phyloP scores from a whole-genome alignment of 2,888 invertebrate species.

The Oeneis ivallda region DNA sequence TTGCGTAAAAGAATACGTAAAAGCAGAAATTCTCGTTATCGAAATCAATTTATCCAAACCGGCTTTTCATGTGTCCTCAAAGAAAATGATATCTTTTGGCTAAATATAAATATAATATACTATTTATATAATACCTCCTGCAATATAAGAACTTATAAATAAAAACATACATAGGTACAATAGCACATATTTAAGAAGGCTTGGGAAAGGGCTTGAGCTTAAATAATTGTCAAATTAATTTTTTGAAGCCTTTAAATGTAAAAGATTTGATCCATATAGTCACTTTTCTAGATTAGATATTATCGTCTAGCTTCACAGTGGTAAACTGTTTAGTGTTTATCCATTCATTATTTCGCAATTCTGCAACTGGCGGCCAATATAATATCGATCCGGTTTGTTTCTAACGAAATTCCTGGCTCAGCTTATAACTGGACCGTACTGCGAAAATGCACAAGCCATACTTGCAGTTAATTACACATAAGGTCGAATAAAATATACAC shows the following conservation, averaged over 20 bases:
- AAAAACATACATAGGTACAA: too few relatives aligned
- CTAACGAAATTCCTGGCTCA: slow-evolving; percentile 33
- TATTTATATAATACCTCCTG: not conserved
- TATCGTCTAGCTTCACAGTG: not conserved
- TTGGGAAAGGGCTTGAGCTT: too few relatives aligned
- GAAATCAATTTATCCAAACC: slow-evolving; percentile 5
- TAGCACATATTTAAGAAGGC: too few relatives aligned
- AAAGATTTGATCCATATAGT: not conserved
- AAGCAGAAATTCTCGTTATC: not conserved
- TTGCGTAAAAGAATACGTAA: slow-evolving; percentile 3
- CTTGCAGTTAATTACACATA: too few relatives aligned
- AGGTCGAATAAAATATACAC: too few relatives aligned
- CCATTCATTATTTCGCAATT: slow-evolving; percentile 27
- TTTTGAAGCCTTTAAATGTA: not conserved
- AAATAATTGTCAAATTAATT: too few relatives aligned
- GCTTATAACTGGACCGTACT: slow-evolving; percentile 17
- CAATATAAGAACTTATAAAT: too few relatives aligned
- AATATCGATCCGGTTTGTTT: slow-evolving; percentile 35
- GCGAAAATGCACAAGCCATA: not conserved
- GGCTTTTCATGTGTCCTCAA: not conserved
- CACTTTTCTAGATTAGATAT: not conserved
- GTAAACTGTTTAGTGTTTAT: not conserved
- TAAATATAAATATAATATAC: not conserved
- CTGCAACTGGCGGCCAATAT: slow-evolving; percentile 26
- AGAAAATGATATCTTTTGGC: not conserved